phyloP scores from a whole-genome alignment of 37 sponge, comb jelly and placozoan genomes.

The Axinella damicornis region DNA sequence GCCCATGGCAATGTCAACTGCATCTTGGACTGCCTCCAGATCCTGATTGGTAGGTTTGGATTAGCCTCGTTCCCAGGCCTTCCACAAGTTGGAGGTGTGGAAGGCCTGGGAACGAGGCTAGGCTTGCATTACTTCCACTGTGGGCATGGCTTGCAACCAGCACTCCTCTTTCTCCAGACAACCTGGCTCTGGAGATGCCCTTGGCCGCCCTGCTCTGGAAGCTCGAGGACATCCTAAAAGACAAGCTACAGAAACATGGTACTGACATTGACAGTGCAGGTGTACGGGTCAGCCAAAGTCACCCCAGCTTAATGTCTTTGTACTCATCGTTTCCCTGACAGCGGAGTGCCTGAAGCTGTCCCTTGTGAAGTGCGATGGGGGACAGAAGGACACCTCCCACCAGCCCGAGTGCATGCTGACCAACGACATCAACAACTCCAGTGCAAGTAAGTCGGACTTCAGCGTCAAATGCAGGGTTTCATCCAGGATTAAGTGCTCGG shows the following conservation, averaged over 20 bases:
- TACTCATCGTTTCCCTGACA: background rate
- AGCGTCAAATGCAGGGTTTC: too few relatives aligned
- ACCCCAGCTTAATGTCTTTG: background rate
- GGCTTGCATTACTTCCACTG: too few relatives aligned
- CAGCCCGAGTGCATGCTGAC: constrained; percentile 30
- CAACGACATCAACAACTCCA: constrained; percentile 6
- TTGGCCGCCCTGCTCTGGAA: constrained; percentile 41
- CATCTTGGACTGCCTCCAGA: constrained; percentile 61
- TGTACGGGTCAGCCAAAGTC: too few relatives aligned
- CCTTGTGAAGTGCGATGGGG: constrained; percentile 53
- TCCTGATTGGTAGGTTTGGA: constrained; percentile 53
- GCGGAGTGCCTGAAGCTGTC: constrained; percentile 53
- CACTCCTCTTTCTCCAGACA: constrained; percentile 61
- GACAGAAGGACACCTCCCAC: constrained; percentile 35
- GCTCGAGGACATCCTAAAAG: constrained; percentile 29
- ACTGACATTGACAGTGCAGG: too few relatives aligned
- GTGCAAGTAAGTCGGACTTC: constrained; percentile 17
- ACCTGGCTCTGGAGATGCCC: constrained; percentile 25
- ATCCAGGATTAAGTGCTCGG: too few relatives aligned
- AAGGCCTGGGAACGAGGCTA: too few relatives aligned
- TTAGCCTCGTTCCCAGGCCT: too few relatives aligned
- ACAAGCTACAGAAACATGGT: constrained; percentile 56
- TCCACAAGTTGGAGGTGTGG: too few relatives aligned
- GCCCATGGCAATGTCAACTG: constrained; percentile 77
- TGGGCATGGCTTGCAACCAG: too few relatives aligned